These are phyloP conservation scores for Sphaerophoria taeniata DNA, from an alignment of 2,888 invertebrate species.

Conservation along the genomic window DNA sequence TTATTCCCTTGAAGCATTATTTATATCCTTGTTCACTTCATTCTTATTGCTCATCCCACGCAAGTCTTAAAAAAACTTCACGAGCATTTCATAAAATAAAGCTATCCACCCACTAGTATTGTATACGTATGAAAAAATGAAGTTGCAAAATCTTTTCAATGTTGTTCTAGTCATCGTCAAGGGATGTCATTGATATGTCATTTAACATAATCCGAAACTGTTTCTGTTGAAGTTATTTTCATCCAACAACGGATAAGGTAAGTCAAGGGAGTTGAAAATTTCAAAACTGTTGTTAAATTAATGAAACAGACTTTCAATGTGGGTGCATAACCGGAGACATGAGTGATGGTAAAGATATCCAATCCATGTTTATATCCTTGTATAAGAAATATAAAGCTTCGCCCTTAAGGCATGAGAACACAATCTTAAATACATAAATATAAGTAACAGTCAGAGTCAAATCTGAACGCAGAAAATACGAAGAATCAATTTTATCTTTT, in stretches of 20 bases:
- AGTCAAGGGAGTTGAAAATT: background rate
- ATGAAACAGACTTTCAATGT: conserved; percentile 25
- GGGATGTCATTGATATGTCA: conserved; percentile 31
- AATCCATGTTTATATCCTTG: background rate
- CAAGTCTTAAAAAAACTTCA: background rate
- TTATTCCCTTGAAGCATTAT: too few species aligned
- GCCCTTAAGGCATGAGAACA: too few species aligned
- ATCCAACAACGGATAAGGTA: background rate
- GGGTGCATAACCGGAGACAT: background rate
- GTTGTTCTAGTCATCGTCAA: conserved; percentile 18
- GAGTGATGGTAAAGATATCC: background rate
- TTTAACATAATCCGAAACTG: conserved; percentile 33
- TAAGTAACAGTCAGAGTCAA: background rate
- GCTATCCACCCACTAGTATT: background rate
- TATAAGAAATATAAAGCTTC: background rate
- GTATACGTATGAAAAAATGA: background rate
- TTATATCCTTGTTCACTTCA: too few species aligned
- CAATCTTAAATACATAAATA: background rate
- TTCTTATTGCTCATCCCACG: too few species aligned
- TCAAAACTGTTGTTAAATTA: conserved; percentile 32
- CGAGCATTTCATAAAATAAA: background rate
- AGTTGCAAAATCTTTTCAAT: conserved; percentile 7
- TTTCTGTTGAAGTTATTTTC: conserved; percentile 8
- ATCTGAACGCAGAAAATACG: conserved; percentile 10
- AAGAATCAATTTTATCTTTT: conserved; percentile 44